Conservation (phyloP, 1,140 invertebrate genomes). For the Tetragnatha versicolor region DNA sequence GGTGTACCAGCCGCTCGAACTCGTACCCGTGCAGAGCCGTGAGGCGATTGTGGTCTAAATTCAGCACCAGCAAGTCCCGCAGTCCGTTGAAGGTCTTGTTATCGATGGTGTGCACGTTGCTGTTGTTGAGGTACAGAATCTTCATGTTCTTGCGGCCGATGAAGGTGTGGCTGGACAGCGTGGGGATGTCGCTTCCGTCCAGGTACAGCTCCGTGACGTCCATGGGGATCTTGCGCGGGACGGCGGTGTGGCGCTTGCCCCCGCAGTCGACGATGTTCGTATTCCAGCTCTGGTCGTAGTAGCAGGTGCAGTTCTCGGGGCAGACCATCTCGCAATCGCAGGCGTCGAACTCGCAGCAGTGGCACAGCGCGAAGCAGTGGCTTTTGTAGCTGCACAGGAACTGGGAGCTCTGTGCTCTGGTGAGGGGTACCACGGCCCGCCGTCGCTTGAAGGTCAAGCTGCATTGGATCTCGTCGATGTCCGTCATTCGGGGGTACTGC, state of each 20-base stretch:
- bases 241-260: slow-evolving; percentile 74
- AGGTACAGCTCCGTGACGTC: slow-evolving; percentile 92
- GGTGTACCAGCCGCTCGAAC: slow-evolving; percentile 75
- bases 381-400: slow-evolving; percentile 91
- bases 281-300: slow-evolving; percentile 92
- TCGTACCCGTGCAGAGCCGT: slow-evolving; percentile 82
- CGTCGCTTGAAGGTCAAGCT: slow-evolving; percentile 83
- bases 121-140: slow-evolving; percentile 86
- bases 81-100: slow-evolving; percentile 91
- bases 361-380: slow-evolving; percentile 90
- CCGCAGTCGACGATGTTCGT: slow-evolving; percentile 91
- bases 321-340: slow-evolving; percentile 96
- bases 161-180: slow-evolving; percentile 87
- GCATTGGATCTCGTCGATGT: slow-evolving; percentile 89
- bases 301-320: slow-evolving; percentile 90
- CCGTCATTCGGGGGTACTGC: slow-evolving; percentile 88
- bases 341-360: slow-evolving; percentile 93
- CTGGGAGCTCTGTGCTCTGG: slow-evolving; percentile 84
- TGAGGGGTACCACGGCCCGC: slow-evolving; percentile 72
- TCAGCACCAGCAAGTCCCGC: slow-evolving; percentile 72
- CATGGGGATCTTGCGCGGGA: slow-evolving; percentile 89
- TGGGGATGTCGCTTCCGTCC: slow-evolving; percentile 87
- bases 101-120: slow-evolving; percentile 81
- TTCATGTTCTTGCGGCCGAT: slow-evolving; percentile 87
- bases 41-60: slow-evolving; percentile 82